Evolutionary conservation across 2,797 vertebrate genomes (phyloP).

Genomic region (Oophaga sylvatica): DNA sequence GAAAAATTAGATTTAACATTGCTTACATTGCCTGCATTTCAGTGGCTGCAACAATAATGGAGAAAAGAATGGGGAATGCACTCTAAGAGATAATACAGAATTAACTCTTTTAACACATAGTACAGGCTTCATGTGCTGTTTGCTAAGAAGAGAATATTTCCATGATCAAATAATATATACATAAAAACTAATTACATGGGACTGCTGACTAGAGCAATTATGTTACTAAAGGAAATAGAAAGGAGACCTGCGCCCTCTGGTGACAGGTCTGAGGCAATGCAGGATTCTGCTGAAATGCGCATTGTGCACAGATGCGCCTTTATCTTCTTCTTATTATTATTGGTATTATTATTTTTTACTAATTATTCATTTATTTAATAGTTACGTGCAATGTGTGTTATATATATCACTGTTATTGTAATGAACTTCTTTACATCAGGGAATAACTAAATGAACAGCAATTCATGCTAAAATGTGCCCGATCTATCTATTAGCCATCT

Average conservation of each 20-base stretch:
- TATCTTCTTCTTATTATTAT: not conserved
- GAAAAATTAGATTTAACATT: slow-evolving; percentile 99
- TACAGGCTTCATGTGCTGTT: slow-evolving; percentile 82
- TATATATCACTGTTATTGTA: not conserved
- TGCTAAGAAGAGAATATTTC: slow-evolving; percentile 88
- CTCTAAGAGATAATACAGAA: slow-evolving; percentile 87
- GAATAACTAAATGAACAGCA: not conserved
- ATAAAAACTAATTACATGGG: slow-evolving; percentile 88
- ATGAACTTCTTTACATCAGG: not conserved
- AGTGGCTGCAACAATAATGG: slow-evolving; percentile 94
- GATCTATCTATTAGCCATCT: too few species aligned
- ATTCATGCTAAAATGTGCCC: not conserved
- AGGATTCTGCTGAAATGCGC: not conserved
- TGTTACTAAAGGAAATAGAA: slow-evolving; percentile 40
- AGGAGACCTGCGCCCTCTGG: slow-evolving; percentile 71
- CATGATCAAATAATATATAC: slow-evolving; percentile 88
- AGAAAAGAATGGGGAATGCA: slow-evolving; percentile 82
- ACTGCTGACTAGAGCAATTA: slow-evolving; percentile 79
- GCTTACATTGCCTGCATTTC: slow-evolving; percentile 99
- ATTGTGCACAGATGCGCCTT: not conserved
- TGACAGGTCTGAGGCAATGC: not conserved
- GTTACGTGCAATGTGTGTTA: not conserved
- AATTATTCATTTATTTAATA: not conserved
- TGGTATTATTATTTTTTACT: not conserved
- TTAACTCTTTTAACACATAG: slow-evolving; percentile 86